Evolutionary conservation across 2,113 vertebrate species (phyloP).

Genomic region (Takifugu flavidus): DNA sequence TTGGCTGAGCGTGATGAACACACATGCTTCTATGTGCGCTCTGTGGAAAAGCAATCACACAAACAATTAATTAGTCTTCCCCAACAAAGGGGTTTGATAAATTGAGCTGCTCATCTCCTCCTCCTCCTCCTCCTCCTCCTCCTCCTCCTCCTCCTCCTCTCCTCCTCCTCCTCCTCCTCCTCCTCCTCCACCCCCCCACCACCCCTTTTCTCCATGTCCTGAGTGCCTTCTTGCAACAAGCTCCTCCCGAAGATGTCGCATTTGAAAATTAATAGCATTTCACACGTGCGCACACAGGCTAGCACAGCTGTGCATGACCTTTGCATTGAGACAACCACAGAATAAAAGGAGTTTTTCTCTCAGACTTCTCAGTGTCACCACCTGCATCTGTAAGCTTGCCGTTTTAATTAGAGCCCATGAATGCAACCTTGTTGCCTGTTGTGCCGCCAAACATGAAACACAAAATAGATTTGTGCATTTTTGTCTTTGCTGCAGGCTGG

Average conservation of each 20-base stretch:
- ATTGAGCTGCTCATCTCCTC: conserved; percentile 64
- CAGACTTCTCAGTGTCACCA: conserved; percentile 15
- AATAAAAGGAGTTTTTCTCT: no score
- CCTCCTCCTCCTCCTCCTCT: conserved; percentile 18
- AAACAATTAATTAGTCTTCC: conserved; percentile 81
- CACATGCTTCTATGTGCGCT: conserved; percentile 12
- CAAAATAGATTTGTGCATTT: conserved; percentile 63
- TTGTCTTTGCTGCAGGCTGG: conserved; percentile 53
- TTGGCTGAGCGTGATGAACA: not conserved
- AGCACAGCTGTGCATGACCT: not conserved
- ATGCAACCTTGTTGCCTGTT: conserved; percentile 51
- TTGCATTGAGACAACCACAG: no score
- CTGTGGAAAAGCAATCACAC: conserved; percentile 74
- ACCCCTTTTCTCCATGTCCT: conserved; percentile 27
- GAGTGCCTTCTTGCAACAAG: conserved; percentile 57
- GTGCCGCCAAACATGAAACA: conserved; percentile 40
- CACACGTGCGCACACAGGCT: not conserved
- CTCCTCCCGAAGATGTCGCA: conserved; percentile 69
- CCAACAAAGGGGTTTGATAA: conserved; percentile 71
- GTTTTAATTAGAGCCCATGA: conserved; percentile 56
- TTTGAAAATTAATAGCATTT: not conserved
- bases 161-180: conserved; percentile 14
- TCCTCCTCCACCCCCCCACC: conserved; percentile 19
- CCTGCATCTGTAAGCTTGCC: conserved; percentile 57
- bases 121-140: conserved; percentile 16